Percentiles rank a stretch among this genome's conserved stretches.
Conservation (phyloP, 2,113 vertebrate species). For the Dasypus novemcinctus region DNA sequence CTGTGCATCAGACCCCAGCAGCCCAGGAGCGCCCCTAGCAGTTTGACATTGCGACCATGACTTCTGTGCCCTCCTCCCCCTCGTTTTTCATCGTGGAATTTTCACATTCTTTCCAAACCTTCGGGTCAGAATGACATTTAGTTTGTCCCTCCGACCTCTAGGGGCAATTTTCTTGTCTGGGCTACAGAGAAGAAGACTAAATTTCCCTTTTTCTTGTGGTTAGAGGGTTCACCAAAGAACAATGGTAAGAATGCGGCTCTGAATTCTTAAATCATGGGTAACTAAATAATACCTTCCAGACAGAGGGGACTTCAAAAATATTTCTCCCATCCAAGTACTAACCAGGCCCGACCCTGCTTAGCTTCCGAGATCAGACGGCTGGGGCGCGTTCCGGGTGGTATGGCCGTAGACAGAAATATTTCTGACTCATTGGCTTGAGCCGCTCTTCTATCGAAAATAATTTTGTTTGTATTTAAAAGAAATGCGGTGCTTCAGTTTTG, state of each 20-base stretch:
- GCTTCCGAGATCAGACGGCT: too few species aligned
- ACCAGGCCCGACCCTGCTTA: too few species aligned
- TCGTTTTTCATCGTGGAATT: constrained; percentile 16
- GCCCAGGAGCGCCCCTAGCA: neutral
- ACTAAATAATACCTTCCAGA: neutral
- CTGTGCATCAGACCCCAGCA: neutral
- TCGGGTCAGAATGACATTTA: constrained; percentile 51
- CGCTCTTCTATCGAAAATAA: neutral
- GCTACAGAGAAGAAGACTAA: neutral
- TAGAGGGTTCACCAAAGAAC: constrained; percentile 12
- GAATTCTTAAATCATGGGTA: neutral
- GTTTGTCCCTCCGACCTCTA: neutral
- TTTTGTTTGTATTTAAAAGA: neutral
- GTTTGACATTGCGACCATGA: neutral
- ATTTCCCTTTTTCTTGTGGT: constrained; percentile 48
- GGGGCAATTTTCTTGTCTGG: constrained; percentile 48
- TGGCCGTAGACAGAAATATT: neutral
- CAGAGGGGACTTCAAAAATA: neutral
- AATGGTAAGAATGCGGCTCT: constrained; percentile 7
- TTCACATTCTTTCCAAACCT: constrained; percentile 34
- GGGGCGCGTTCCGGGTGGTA: too few species aligned
- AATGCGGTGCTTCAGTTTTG: neutral
- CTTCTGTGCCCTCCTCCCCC: neutral
- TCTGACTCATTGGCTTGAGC: neutral
- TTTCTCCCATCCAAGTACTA: too few species aligned